These are phyloP conservation scores for Autographa pulchrina DNA, from an alignment of 2,888 invertebrate genomes.

Conservation along the genomic window DNA sequence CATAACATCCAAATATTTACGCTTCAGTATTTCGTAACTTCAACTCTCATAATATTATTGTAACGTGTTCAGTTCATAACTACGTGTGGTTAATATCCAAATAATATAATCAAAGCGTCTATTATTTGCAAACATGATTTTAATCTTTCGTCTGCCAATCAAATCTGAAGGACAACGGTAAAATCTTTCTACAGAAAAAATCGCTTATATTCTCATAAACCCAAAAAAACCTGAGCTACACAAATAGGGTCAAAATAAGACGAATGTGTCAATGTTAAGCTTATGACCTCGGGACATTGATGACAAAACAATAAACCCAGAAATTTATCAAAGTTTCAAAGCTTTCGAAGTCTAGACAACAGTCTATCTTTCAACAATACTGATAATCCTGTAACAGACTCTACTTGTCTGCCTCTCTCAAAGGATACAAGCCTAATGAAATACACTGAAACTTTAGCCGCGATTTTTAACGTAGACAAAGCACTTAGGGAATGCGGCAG, in stretches of 20 bases:
- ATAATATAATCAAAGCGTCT: conserved; percentile 11
- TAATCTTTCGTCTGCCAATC: conserved; percentile 20
- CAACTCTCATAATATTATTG: neutral
- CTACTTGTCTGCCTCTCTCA: neutral
- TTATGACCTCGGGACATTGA: too few species aligned
- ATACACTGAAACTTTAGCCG: neutral
- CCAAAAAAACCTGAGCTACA: too few species aligned
- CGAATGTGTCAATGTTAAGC: too few species aligned
- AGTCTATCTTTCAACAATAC: neutral
- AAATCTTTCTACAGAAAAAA: neutral
- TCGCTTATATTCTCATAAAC: too few species aligned
- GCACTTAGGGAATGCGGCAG: neutral
- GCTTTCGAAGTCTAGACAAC: neutral
- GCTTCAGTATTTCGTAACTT: neutral
- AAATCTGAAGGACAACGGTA: conserved; percentile 19
- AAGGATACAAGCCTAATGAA: neutral
- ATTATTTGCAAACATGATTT: conserved; percentile 10
- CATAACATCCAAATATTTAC: conserved; percentile 2
- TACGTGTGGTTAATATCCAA: conserved; percentile 6
- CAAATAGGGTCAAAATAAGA: too few species aligned
- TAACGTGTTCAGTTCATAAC: conserved; percentile 3
- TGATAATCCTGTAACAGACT: neutral
- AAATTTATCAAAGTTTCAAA: too few species aligned
- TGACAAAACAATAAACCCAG: too few species aligned
- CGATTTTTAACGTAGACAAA: neutral